Conservation (phyloP, 2,113 vertebrate genomes). For the Cyprinodon tularosa region DNA sequence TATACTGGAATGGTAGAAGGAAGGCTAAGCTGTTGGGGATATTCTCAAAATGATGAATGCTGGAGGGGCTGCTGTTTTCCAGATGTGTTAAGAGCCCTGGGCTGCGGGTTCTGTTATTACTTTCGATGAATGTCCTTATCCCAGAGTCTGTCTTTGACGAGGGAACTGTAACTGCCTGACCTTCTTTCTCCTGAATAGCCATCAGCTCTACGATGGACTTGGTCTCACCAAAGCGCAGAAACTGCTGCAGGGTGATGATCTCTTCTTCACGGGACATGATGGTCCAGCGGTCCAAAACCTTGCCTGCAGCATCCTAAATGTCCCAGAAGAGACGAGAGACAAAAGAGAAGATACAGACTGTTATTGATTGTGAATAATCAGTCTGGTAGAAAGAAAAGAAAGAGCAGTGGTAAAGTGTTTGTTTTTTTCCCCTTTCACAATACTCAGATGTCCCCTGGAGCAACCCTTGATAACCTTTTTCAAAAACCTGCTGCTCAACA, state of each 20-base stretch:
- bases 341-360: conserved; percentile 87
- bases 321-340: conserved; percentile 71
- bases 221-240: conserved; percentile 98
- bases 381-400: conserved; percentile 60
- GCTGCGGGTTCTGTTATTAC: conserved; percentile 97
- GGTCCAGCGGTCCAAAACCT: conserved; percentile 99
- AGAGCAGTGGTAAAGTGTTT: conserved; percentile 68
- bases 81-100: conserved; percentile 94
- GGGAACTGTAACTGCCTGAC: conserved; percentile 95
- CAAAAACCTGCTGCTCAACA: conserved; percentile 21
- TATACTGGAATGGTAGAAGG: conserved; percentile 97
- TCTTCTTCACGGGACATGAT: conserved; percentile 99
- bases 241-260: conserved; percentile 99
- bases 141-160: conserved; percentile 98
- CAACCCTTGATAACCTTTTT: conserved; percentile 66
- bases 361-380: conserved; percentile 94
- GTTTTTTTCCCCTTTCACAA: conserved; percentile 73
- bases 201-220: conserved; percentile 99
- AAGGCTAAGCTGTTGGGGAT: conserved; percentile 98
- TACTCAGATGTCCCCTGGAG: conserved; percentile 77
- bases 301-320: conserved; percentile 97
- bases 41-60: conserved; percentile 99
- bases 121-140: conserved; percentile 99
- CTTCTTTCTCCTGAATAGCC: conserved; percentile 99
- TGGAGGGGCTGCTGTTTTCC: conserved; percentile 97